phyloP scores from a whole-genome alignment of 2,888 invertebrate genomes.

The Acanthosoma haemorrhoidale region DNA sequence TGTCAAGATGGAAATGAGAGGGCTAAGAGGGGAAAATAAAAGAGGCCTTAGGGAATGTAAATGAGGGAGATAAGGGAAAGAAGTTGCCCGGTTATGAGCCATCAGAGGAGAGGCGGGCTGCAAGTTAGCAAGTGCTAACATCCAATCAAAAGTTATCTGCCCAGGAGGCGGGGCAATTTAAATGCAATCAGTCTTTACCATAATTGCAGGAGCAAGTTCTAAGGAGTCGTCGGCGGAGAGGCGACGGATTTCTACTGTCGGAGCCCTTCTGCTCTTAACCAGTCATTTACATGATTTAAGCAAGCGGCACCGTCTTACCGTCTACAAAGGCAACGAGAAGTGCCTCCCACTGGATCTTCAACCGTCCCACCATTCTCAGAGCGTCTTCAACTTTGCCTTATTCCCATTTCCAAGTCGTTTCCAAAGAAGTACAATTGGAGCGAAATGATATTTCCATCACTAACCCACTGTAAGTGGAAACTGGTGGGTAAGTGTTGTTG shows the following conservation, averaged over 20 bases:
- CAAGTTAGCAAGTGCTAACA: slow-evolving; percentile 7
- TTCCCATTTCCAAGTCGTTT: too few relatives aligned
- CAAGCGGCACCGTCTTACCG: background rate
- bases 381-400: too few relatives aligned
- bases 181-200: slow-evolving; percentile 38
- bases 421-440: too few relatives aligned
- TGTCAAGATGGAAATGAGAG: background rate
- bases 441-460: too few relatives aligned
- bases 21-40: background rate
- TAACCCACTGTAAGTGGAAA: too few relatives aligned
- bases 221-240: slow-evolving; percentile 5
- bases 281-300: slow-evolving; percentile 28
- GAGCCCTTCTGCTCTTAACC: background rate
- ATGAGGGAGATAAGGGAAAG: slow-evolving; percentile 7
- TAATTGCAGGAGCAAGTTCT: slow-evolving; percentile 33
- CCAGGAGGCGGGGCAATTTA: slow-evolving; percentile 28
- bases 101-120: background rate
- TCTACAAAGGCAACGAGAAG: background rate
- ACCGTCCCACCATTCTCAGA: background rate
- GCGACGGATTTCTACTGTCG: slow-evolving; percentile 19
- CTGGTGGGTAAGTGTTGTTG: too few relatives aligned
- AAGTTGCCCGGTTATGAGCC: background rate
- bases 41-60: background rate
- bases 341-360: background rate
- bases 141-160: slow-evolving; percentile 37